Percentiles rank a stretch among this genome's conserved stretches.
Evolutionary conservation across 2,113 vertebrate genomes (phyloP).

Genomic region (Cyanoliseus patagonus): DNA sequence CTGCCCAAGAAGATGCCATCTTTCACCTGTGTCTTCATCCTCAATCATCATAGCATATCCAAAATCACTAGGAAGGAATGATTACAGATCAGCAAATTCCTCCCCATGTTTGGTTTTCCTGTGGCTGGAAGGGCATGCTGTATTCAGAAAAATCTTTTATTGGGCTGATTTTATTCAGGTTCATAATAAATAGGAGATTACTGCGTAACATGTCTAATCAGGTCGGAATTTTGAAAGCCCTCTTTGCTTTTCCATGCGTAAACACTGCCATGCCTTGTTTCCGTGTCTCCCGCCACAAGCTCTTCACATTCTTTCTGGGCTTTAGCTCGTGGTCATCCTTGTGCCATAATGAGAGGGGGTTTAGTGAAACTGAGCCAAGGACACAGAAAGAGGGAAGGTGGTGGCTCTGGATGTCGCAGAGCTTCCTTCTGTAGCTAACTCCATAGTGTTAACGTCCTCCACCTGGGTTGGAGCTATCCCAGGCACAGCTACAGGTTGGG

Average conservation of each 20-base stretch:
- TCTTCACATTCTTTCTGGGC: slow-evolving; percentile 51
- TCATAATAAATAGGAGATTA: slow-evolving; percentile 51
- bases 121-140: slow-evolving; percentile 39
- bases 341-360: not conserved
- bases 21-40: slow-evolving; percentile 16
- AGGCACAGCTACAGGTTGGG: not conserved
- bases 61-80: slow-evolving; percentile 3
- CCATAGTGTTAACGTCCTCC: not conserved
- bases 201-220: slow-evolving; percentile 52
- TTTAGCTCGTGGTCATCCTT: not conserved
- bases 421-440: not conserved
- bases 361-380: not conserved
- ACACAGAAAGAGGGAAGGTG: not conserved
- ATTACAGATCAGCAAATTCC: slow-evolving; percentile 55
- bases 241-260: slow-evolving; percentile 55
- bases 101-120: slow-evolving; percentile 6
- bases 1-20: not conserved
- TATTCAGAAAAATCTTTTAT: slow-evolving; percentile 47
- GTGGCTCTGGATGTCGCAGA: not conserved
- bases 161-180: slow-evolving; percentile 40
- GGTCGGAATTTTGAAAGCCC: slow-evolving; percentile 59
- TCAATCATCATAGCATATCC: not conserved
- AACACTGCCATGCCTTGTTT: slow-evolving; percentile 44
- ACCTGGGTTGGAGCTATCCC: not conserved
- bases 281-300: slow-evolving; percentile 1